These are phyloP conservation scores for Heliothis peltigera DNA, from an alignment of 2,888 invertebrate genomes.

Conservation along the genomic window DNA sequence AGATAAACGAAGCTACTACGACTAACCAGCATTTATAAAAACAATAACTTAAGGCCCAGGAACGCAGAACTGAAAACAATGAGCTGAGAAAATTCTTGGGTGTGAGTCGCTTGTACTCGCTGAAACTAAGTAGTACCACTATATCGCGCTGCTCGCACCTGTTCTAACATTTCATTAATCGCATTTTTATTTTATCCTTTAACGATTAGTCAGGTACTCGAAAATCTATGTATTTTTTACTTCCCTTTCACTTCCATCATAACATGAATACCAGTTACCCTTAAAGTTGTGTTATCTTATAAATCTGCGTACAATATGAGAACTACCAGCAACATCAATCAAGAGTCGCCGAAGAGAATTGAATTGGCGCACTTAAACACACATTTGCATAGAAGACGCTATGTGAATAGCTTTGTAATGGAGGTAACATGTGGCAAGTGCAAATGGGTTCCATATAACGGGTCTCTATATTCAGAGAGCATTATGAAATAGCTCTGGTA, in stretches of 20 bases:
- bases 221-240: conserved; percentile 13
- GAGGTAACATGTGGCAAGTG: conserved; percentile 79
- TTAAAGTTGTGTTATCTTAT: conserved; percentile 16
- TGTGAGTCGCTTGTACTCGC: no score
- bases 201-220: no score
- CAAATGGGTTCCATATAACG: conserved; percentile 84
- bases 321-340: conserved; percentile 70
- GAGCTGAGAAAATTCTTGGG: not conserved
- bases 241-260: conserved; percentile 43
- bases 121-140: no score
- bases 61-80: not conserved
- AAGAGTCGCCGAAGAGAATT: conserved; percentile 73
- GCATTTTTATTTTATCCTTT: no score
- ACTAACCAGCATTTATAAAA: conserved; percentile 3
- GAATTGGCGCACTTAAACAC: conserved; percentile 77
- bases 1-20: conserved; percentile 11
- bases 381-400: conserved; percentile 79
- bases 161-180: no score
- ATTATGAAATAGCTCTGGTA: conserved; percentile 70
- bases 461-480: conserved; percentile 72
- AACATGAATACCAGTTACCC: conserved; percentile 30
- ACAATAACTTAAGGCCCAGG: conserved; percentile 7
- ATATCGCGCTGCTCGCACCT: no score
- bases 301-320: conserved; percentile 48
- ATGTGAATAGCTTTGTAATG: conserved; percentile 78